Percentiles rank a stretch among this genome's conserved stretches.
Evolutionary conservation across 2,888 invertebrate species (phyloP).

Genomic region (Drosophila subsilvestris): DNA sequence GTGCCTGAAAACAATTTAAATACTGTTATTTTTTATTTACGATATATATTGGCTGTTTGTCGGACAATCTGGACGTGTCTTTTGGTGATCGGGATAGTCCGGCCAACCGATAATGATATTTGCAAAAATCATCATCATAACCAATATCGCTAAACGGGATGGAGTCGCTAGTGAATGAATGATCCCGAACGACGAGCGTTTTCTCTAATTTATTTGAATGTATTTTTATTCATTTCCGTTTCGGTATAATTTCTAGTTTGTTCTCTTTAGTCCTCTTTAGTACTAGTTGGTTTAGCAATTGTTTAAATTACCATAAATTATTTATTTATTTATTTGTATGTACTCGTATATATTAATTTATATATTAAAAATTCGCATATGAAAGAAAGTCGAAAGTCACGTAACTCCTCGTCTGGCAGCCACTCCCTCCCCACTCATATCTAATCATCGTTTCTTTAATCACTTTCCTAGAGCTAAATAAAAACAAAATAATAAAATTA

Average conservation of each 20-base stretch:
- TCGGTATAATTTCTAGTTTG: slow-evolving; percentile 82
- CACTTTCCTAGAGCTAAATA: slow-evolving; percentile 59
- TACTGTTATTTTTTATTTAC: too few relatives aligned
- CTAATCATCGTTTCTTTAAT: slow-evolving; percentile 27
- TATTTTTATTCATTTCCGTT: slow-evolving; percentile 81
- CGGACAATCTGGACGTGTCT: too few relatives aligned
- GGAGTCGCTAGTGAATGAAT: neutral
- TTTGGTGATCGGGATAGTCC: too few relatives aligned
- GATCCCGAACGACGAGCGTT: neutral
- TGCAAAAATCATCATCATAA: too few relatives aligned
- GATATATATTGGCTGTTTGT: too few relatives aligned
- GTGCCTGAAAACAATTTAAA: too few relatives aligned
- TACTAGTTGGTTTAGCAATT: slow-evolving; percentile 78
- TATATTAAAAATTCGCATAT: slow-evolving; percentile 78
- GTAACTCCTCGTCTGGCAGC: slow-evolving; percentile 42
- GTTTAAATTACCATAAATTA: slow-evolving; percentile 78
- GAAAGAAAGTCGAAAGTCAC: slow-evolving; percentile 78
- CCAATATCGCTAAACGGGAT: too few relatives aligned
- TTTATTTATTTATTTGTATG: slow-evolving; percentile 69
- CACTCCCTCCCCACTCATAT: slow-evolving; percentile 14
- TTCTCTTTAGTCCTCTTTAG: slow-evolving; percentile 75
- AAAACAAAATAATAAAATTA: slow-evolving; percentile 64
- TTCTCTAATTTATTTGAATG: slow-evolving; percentile 68
- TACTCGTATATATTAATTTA: slow-evolving; percentile 56
- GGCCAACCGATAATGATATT: too few relatives aligned